Conservation (phyloP, 2,797 vertebrate species). For the Glossophaga mutica region DNA sequence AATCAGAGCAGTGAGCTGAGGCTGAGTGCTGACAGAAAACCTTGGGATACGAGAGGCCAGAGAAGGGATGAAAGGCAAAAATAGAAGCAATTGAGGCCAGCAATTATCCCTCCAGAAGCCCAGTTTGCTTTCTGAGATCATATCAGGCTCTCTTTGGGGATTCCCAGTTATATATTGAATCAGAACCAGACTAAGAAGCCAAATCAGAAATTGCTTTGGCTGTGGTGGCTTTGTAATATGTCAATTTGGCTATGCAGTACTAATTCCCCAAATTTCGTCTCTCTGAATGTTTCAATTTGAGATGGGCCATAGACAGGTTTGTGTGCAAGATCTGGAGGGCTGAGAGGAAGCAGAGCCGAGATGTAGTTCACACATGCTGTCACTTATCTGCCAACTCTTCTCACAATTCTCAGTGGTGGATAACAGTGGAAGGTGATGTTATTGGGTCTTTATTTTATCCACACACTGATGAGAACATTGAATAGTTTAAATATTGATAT, state of each 20-base stretch:
- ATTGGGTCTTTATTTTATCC: neutral
- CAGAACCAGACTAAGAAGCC: neutral
- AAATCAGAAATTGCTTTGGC: neutral
- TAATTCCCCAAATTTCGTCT: neutral
- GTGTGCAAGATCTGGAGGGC: neutral
- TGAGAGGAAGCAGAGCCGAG: neutral
- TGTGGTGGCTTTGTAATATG: neutral
- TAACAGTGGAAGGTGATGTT: neutral
- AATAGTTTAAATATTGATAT: neutral
- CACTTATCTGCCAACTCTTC: neutral
- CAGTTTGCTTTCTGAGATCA: neutral
- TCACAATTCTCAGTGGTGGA: neutral
- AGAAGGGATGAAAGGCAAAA: slow-evolving; percentile 43
- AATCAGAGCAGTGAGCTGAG: neutral
- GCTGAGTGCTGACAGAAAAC: slow-evolving; percentile 28
- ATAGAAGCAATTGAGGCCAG: slow-evolving; percentile 17
- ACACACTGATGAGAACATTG: neutral
- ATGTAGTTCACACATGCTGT: neutral
- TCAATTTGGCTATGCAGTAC: neutral
- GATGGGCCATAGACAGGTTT: too few relatives aligned
- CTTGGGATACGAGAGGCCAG: neutral
- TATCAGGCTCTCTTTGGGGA: neutral
- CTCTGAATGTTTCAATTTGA: neutral
- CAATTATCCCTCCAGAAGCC: neutral
- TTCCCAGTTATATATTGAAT: neutral